Evolutionary conservation across 2,888 invertebrate genomes (phyloP), one percentile per base, ranked within the genome.

Genomic region (Notodonta ziczac): DNA sequence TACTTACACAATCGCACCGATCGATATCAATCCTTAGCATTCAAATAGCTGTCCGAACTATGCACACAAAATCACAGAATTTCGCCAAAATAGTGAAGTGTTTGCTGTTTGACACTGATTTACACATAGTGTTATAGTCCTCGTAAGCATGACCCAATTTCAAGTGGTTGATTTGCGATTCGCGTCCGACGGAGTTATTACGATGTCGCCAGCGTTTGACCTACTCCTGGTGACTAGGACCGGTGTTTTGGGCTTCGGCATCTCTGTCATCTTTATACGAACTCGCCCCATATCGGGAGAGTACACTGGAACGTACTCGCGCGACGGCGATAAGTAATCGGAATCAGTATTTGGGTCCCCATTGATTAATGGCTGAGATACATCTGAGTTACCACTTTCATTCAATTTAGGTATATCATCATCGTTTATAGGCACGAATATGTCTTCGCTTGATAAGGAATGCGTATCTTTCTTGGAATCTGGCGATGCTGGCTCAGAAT

Each of bases 241-340:
- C 44, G 97, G 97, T n/a, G 97, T 97, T 89, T 96, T 97, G 55
- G 97, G 97, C 80, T 96, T 96, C 2, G 96, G 96, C 62, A 96
- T 96, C 84, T 97, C 97, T 13, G 96, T 94, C 81, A 97, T 91
- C 87, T 96, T 96, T 72, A 97, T 97, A 78, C 97, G 96, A 54
- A 97, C 97, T 72, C 96, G 95, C 65, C 97, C 97, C 79, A 96
- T 96, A 78, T 96, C 96, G 0, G 96, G 96, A 62, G 95, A 94
- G 68, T 95, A 92, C 3, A 95, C 94, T 60, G 95, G 95, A 60
- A 89, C 90, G 70, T 93, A 93, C 72, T 90, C 88, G 60, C 89
- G 89, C 4, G 93, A 88, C 10, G 94, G 93, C 42, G 91, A 90
- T 65, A 93, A 81, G 64, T 87, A 91, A 70, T 92, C 93, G 2